A percentile compares a stretch with the other conserved stretches of the same genome.
Conservation (phyloP, 2,797 vertebrate species). For the Enteromius treurensis region DNA sequence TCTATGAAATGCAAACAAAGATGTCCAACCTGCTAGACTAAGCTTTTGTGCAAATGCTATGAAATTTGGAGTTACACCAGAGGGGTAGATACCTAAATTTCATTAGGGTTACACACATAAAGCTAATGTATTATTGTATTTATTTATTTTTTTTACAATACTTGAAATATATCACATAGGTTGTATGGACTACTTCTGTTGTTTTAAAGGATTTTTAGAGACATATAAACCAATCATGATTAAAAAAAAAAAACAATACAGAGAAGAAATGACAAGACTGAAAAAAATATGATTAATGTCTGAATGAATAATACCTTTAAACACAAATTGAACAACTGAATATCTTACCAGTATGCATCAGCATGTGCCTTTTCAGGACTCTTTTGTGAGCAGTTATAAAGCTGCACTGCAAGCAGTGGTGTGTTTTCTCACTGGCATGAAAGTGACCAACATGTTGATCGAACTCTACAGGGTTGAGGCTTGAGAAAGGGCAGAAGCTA, state of each 20-base stretch:
- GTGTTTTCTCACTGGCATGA: slow-evolving; percentile 94
- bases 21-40: not conserved
- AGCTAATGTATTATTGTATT: not conserved
- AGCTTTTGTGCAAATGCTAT: not conserved
- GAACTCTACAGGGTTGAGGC: slow-evolving; percentile 93
- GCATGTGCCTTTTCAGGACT: slow-evolving; percentile 90
- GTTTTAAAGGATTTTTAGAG: not conserved
- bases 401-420: slow-evolving; percentile 88
- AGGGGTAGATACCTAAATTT: not conserved
- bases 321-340: not conserved
- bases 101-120: not conserved
- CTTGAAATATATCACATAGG: not conserved
- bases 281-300: not conserved
- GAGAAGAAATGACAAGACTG: not conserved
- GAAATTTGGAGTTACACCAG: not conserved
- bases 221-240: not conserved
- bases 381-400: slow-evolving; percentile 93
- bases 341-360: slow-evolving; percentile 89
- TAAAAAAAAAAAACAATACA: too few species aligned
- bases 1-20: not conserved
- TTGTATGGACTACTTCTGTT: not conserved
- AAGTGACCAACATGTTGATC: slow-evolving; percentile 89
- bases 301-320: not conserved
- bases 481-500: slow-evolving; percentile 87
- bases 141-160: not conserved